phyloP scores from a whole-genome alignment of 2,113 vertebrate genomes.

The Scophthalmus maximus region DNA sequence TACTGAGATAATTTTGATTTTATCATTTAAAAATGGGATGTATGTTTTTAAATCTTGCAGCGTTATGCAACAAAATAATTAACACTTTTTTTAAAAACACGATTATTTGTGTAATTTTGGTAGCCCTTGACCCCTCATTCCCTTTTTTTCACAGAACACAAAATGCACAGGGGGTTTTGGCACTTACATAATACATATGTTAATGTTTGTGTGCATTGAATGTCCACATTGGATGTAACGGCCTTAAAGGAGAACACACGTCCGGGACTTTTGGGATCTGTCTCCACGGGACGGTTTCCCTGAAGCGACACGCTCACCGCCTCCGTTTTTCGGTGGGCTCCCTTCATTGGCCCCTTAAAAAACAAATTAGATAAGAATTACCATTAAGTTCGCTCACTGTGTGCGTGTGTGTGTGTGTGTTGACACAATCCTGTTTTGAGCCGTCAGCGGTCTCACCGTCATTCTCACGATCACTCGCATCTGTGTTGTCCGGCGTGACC shows the following conservation, averaged over 20 bases:
- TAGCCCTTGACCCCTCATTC: background rate
- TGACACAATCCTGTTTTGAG: background rate
- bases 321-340: background rate
- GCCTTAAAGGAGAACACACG: conserved; percentile 76
- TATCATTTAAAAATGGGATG: conserved; percentile 2
- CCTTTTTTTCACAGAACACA: background rate
- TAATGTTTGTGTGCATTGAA: background rate
- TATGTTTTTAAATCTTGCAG: background rate
- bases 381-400: background rate
- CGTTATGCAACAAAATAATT: background rate
- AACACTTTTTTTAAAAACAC: background rate
- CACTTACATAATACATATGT: conserved; percentile 19
- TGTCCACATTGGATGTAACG: background rate
- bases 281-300: background rate
- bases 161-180: conserved; percentile 20
- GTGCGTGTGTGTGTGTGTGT: background rate
- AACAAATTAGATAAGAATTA: conserved; percentile 18
- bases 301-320: background rate
- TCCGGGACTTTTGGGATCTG: conserved; percentile 62
- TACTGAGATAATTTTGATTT: background rate
- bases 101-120: background rate
- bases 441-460: conserved; percentile 38
- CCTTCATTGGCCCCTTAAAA: conserved; percentile 47
- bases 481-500: conserved; percentile 3
- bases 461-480: background rate